phyloP scores from a whole-genome alignment of 1,140 invertebrate genomes.

The Lithobius niger region DNA sequence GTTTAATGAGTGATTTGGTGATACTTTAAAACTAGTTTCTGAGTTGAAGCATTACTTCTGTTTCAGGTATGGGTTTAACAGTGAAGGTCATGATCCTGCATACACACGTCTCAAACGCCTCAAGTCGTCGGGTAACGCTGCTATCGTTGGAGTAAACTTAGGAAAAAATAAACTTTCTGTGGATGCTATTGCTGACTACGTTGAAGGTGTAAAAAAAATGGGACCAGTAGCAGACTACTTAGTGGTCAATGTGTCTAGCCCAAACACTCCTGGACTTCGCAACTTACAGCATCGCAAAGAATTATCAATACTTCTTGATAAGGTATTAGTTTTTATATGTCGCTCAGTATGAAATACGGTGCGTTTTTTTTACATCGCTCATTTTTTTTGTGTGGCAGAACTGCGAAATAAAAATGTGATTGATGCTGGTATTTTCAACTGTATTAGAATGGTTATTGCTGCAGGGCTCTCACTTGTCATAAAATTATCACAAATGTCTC shows the following conservation, averaged over 20 bases:
- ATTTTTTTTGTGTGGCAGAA: neutral
- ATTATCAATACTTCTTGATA: slow-evolving; percentile 52
- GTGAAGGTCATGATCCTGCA: slow-evolving; percentile 69
- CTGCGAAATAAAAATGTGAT: neutral
- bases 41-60: no score
- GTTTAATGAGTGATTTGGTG: no score
- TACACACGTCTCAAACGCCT: slow-evolving; percentile 44
- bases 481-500: neutral
- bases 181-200: slow-evolving; percentile 66
- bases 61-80: slow-evolving; percentile 82
- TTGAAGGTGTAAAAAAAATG: slow-evolving; percentile 59
- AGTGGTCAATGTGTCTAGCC: slow-evolving; percentile 79
- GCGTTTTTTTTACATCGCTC: neutral
- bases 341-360: neutral
- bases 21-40: no score
- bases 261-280: slow-evolving; percentile 88
- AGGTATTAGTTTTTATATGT: slow-evolving; percentile 33
- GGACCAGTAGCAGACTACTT: slow-evolving; percentile 66
- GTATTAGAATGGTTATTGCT: neutral
- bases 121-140: slow-evolving; percentile 30
- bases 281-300: slow-evolving; percentile 64
- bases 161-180: slow-evolving; percentile 83
- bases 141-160: slow-evolving; percentile 70
- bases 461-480: no score
- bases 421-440: slow-evolving; percentile 1